These are phyloP conservation scores for Junco hyemalis DNA, from an alignment of 2,113 vertebrate species.

Conservation along the genomic window DNA sequence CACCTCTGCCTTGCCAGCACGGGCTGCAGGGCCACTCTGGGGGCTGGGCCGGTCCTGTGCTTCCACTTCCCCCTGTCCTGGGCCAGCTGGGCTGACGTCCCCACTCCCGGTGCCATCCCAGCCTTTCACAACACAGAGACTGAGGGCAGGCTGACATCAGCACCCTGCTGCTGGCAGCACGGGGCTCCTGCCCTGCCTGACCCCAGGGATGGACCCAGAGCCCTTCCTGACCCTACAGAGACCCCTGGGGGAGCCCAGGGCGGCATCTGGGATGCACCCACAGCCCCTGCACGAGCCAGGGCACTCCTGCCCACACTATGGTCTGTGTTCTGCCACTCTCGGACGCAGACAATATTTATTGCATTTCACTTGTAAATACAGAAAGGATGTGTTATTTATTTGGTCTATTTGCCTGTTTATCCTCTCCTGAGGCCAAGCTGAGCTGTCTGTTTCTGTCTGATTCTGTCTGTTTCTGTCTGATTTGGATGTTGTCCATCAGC, in stretches of 20 bases:
- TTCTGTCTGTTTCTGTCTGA: too few species aligned
- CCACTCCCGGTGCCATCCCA: accelerated
- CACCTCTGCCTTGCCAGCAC: accelerated
- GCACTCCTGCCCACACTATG: neutral
- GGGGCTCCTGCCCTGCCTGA: neutral
- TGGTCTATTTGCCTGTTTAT: neutral
- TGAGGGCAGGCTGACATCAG: neutral
- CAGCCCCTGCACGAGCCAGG: accelerated
- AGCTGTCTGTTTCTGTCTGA: neutral
- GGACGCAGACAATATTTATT: slow-evolving; percentile 23
- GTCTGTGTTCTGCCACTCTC: neutral
- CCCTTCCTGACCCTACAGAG: neutral
- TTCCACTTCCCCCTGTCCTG: neutral
- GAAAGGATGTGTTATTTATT: neutral
- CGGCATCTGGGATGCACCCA: accelerated
- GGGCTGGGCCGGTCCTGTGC: neutral
- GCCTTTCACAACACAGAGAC: neutral
- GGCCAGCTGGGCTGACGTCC: neutral
- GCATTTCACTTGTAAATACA: slow-evolving; percentile 42
- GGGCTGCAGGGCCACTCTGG: accelerated
- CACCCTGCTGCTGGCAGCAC: neutral
- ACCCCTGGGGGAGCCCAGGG: neutral
- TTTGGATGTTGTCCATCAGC: neutral
- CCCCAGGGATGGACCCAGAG: accelerated
- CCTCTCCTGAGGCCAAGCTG: neutral